A percentile compares a stretch with the other conserved stretches of the same genome.
These are phyloP conservation scores for Drosophila conformis DNA, from an alignment of 2,888 invertebrate genomes.

Conservation along the genomic window DNA sequence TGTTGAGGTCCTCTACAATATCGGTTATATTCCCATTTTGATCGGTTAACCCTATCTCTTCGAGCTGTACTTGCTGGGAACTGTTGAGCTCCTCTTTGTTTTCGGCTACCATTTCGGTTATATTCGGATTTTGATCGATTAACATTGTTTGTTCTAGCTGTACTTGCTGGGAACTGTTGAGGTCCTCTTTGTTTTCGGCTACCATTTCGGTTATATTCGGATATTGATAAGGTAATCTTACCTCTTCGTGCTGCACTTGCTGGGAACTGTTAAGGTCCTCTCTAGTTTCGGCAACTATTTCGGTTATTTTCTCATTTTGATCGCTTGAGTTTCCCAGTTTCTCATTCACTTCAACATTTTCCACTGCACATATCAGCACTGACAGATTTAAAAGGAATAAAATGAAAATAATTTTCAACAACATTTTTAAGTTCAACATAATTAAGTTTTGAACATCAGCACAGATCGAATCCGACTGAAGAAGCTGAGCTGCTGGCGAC, in stretches of 20 bases:
- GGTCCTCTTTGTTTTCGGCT: too few relatives aligned
- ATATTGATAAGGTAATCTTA: too few relatives aligned
- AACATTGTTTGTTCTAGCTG: not conserved
- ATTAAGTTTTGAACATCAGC: not conserved
- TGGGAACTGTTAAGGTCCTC: not conserved
- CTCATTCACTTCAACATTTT: not conserved
- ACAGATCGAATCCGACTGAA: conserved; percentile 14
- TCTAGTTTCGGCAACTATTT: not conserved
- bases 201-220: too few relatives aligned
- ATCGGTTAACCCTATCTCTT: too few relatives aligned
- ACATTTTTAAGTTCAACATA: not conserved
- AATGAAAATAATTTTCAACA: not conserved
- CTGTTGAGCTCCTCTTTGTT: too few relatives aligned
- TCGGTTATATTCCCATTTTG: not conserved
- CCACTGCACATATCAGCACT: not conserved
- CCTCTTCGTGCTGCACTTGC: not conserved
- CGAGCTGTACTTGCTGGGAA: too few relatives aligned
- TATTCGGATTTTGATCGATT: too few relatives aligned
- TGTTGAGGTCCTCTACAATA: not conserved
- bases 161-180: not conserved
- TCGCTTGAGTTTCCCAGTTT: not conserved
- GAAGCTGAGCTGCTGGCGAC: not conserved
- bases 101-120: too few relatives aligned
- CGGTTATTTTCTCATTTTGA: too few relatives aligned
- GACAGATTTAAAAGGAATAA: not conserved